A percentile compares a stretch with the other conserved stretches of the same genome.
phyloP scores from a whole-genome alignment of 2,888 invertebrate genomes.

The Panopea generosa region DNA sequence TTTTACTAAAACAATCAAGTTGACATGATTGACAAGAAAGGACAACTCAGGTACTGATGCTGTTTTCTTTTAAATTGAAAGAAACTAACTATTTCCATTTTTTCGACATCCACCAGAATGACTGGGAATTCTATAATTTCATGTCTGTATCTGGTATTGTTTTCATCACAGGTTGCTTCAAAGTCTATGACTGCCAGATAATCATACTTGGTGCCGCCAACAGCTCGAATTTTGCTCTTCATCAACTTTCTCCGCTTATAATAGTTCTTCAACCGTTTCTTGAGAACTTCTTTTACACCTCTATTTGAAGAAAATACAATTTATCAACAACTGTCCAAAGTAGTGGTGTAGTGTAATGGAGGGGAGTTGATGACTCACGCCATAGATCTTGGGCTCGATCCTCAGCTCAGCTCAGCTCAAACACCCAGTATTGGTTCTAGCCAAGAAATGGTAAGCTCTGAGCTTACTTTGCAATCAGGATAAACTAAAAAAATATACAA shows the following conservation, averaged over 20 bases:
- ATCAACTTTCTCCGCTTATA: slow-evolving; percentile 83
- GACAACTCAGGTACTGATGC: too few relatives aligned
- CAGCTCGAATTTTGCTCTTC: slow-evolving; percentile 70
- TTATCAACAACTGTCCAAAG: slow-evolving; percentile 21
- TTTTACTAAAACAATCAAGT: too few relatives aligned
- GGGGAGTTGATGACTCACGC: too few relatives aligned
- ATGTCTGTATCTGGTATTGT: slow-evolving; percentile 85
- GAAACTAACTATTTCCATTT: slow-evolving; percentile 78
- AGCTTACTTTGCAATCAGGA: too few relatives aligned
- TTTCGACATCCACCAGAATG: slow-evolving; percentile 86
- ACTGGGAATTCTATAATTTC: slow-evolving; percentile 89
- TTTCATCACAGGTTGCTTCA: slow-evolving; percentile 87
- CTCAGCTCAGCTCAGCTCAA: too few relatives aligned
- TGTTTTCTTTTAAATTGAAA: not conserved
- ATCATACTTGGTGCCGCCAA: slow-evolving; percentile 65
- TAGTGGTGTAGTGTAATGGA: too few relatives aligned
- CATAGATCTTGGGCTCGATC: too few relatives aligned
- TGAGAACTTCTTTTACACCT: slow-evolving; percentile 86
- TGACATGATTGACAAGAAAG: too few relatives aligned
- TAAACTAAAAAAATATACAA: too few relatives aligned
- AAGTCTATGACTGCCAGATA: slow-evolving; percentile 87
- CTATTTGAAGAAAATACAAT: too few relatives aligned
- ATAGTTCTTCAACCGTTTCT: slow-evolving; percentile 86
- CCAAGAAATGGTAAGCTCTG: too few relatives aligned
- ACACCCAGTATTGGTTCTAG: too few relatives aligned